Evolutionary conservation across 1,140 invertebrate species (phyloP).

Genomic region (Akabosia matsudoensis): DNA sequence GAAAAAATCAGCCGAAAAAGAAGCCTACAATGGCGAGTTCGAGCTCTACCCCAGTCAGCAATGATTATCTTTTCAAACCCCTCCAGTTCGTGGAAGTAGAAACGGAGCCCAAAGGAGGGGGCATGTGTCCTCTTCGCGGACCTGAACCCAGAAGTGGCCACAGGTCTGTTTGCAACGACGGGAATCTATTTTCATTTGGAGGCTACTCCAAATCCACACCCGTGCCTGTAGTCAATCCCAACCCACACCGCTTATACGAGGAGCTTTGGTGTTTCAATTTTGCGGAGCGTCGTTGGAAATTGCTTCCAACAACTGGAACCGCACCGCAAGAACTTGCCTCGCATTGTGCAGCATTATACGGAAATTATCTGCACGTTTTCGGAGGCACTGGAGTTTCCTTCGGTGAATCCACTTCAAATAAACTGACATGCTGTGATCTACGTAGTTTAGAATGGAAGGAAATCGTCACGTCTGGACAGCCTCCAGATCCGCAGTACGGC

Average conservation of each 20-base stretch:
- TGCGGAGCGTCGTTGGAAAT: slow-evolving; percentile 66
- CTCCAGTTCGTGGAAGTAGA: neutral
- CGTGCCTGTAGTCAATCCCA: neutral
- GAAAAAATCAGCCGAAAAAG: neutral
- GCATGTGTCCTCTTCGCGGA: neutral
- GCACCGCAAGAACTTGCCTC: slow-evolving; percentile 79
- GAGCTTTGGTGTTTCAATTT: slow-evolving; percentile 77
- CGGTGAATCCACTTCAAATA: slow-evolving; percentile 74
- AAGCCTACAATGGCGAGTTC: neutral
- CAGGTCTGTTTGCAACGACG: slow-evolving; percentile 72
- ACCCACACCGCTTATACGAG: slow-evolving; percentile 19
- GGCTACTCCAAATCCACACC: slow-evolving; percentile 74
- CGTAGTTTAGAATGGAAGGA: slow-evolving; percentile 53
- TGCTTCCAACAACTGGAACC: slow-evolving; percentile 60
- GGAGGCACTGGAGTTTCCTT: slow-evolving; percentile 77
- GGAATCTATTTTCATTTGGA: slow-evolving; percentile 75
- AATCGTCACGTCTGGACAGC: slow-evolving; percentile 61
- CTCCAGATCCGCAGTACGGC: slow-evolving; percentile 74
- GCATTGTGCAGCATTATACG: slow-evolving; percentile 69
- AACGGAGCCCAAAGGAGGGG: neutral
- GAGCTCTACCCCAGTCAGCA: no score
- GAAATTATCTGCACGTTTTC: slow-evolving; percentile 71
- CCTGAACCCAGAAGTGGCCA: slow-evolving; percentile 59
- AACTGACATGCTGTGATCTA: slow-evolving; percentile 66
- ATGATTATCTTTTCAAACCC: neutral